These are phyloP conservation scores for Cardiocondyla obscurior DNA, from an alignment of 1,140 invertebrate species.

Conservation along the genomic window DNA sequence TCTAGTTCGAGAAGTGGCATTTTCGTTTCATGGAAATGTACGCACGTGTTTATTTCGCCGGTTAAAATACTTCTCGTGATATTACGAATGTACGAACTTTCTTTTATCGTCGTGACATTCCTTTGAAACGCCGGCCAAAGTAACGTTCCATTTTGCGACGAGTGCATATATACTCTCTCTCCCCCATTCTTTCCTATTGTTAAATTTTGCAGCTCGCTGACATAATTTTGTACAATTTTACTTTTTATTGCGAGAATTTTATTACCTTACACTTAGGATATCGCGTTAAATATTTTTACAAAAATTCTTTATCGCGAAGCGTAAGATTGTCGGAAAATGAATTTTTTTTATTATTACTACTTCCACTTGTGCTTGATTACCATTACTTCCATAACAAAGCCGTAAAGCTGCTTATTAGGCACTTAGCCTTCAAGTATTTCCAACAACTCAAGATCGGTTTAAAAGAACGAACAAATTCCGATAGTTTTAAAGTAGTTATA, in stretches of 20 bases:
- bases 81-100: neutral
- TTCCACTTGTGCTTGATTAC: neutral
- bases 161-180: neutral
- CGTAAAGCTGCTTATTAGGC: neutral
- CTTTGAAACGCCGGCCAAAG: neutral
- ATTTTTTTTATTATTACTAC: neutral
- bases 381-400: neutral
- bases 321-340: neutral
- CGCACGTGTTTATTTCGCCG: neutral
- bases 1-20: neutral
- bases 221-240: neutral
- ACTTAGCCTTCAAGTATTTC: neutral
- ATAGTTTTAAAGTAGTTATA: neutral
- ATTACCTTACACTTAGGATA: neutral
- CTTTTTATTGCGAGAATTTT: neutral
- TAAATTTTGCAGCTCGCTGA: neutral
- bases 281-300: neutral
- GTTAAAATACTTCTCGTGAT: neutral
- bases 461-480: neutral
- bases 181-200: no score
- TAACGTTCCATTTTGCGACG: neutral
- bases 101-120: neutral
- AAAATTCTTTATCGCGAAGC: neutral
- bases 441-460: neutral
- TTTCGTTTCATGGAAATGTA: slow-evolving; percentile 14